These are phyloP conservation scores for Theocolax elegans DNA, from an alignment of 1,140 invertebrate genomes.

Conservation along the genomic window DNA sequence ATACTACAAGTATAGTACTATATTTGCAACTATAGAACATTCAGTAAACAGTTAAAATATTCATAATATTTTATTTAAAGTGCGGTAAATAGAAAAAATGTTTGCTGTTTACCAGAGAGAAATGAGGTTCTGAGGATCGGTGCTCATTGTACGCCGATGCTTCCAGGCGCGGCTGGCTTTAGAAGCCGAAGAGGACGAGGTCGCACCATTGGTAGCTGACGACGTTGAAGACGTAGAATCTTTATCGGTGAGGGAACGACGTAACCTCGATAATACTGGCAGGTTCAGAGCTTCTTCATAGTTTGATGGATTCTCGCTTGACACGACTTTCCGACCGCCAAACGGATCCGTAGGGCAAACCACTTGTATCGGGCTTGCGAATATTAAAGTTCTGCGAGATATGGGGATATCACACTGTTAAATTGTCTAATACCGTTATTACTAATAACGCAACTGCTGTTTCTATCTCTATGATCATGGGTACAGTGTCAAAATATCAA, in stretches of 20 bases:
- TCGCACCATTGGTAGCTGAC: background rate
- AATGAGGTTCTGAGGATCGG: conserved; percentile 44
- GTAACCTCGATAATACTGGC: conserved; percentile 67
- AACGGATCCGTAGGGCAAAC: conserved; percentile 73
- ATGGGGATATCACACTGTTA: too few species aligned
- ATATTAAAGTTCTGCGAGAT: conserved; percentile 66
- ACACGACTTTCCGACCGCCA: conserved; percentile 65
- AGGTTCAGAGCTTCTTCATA: conserved; percentile 69
- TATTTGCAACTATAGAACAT: too few species aligned
- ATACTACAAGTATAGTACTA: too few species aligned
- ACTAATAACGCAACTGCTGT: background rate
- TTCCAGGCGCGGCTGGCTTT: conserved; percentile 33
- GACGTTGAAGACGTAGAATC: background rate
- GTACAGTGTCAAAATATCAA: too few species aligned
- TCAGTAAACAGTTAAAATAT: too few species aligned
- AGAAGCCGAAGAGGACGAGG: background rate
- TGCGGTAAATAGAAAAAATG: too few species aligned
- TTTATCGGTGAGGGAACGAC: conserved; percentile 62
- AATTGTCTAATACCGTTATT: too few species aligned
- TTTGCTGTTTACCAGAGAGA: too few species aligned
- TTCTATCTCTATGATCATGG: background rate
- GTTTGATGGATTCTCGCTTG: conserved; percentile 65
- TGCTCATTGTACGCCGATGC: conserved; percentile 48
- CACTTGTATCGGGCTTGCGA: conserved; percentile 72
- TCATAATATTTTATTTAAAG: too few species aligned